Conservation (phyloP, 64 coral and sea anemone species). For the Montipora capricornis region DNA sequence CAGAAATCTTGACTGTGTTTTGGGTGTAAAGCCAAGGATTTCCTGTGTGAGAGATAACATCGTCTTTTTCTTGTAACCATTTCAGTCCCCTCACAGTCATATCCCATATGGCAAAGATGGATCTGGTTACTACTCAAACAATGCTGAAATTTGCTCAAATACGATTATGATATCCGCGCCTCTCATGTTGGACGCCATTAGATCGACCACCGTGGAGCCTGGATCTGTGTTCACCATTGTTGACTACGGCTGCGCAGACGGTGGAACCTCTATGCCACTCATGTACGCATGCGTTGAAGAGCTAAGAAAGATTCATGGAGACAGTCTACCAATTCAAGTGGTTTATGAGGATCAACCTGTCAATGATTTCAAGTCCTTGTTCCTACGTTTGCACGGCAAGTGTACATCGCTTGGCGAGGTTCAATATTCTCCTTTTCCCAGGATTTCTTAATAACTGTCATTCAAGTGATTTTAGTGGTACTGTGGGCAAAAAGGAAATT, state of each 20-base stretch:
- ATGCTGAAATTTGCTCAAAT: conserved; percentile 54
- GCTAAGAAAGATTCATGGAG: conserved; percentile 70
- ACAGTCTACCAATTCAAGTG: conserved; percentile 69
- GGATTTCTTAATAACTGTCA: background rate
- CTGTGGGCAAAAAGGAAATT: too few relatives aligned
- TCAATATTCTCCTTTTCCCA: too few relatives aligned
- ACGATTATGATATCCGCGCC: conserved; percentile 60
- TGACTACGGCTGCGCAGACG: conserved; percentile 81
- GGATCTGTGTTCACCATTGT: conserved; percentile 55
- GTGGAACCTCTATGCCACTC: conserved; percentile 78
- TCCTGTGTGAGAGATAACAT: too few relatives aligned
- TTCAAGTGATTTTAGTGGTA: too few relatives aligned
- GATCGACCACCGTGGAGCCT: conserved; percentile 10
- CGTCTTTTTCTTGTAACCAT: background rate
- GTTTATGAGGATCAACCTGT: conserved; percentile 88
- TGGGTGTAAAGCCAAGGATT: too few relatives aligned
- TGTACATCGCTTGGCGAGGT: too few relatives aligned
- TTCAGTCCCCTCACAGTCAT: conserved; percentile 84
- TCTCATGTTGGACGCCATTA: conserved; percentile 49
- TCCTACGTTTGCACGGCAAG: conserved; percentile 53
- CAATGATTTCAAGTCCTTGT: conserved; percentile 86
- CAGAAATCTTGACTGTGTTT: too few relatives aligned
- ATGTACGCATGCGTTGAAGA: conserved; percentile 66
- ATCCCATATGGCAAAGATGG: conserved; percentile 73
- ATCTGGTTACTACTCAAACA: conserved; percentile 71